Evolutionary conservation across 2,113 vertebrate genomes (phyloP).

Genomic region (Anseranas semipalmata): DNA sequence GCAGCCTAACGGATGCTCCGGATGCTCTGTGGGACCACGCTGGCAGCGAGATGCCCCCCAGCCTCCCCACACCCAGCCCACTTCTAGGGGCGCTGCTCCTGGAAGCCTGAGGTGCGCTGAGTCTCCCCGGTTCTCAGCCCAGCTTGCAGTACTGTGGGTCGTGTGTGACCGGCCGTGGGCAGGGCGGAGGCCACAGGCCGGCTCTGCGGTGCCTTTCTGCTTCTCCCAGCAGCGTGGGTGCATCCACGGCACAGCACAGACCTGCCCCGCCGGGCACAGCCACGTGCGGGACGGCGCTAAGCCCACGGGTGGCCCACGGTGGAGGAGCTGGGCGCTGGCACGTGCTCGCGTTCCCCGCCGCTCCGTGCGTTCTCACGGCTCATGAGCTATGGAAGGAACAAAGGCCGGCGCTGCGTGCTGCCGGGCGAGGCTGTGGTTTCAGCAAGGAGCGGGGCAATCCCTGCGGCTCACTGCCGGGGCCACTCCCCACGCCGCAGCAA

Average conservation of each 20-base stretch:
- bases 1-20: conserved; percentile 74
- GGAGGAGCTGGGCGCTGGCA: background rate
- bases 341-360: rapidly evolving
- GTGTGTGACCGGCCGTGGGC: rapidly evolving
- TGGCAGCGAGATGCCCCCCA: background rate
- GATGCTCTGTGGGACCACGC: background rate
- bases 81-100: background rate
- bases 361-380: background rate
- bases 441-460: conserved; percentile 17
- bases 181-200: background rate
- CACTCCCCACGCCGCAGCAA: background rate
- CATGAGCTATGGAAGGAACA: background rate
- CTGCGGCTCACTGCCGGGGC: conserved; percentile 32
- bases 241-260: rapidly evolving
- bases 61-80: background rate
- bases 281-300: background rate
- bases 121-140: background rate
- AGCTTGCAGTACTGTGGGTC: background rate
- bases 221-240: background rate
- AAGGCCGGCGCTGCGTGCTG: background rate
- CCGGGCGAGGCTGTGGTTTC: conserved; percentile 5
- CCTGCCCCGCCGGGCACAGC: background rate
- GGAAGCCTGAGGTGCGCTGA: background rate
- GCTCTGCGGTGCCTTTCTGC: rapidly evolving
- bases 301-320: rapidly evolving